Evolutionary conservation across 2,113 vertebrate genomes (phyloP).

Genomic region (Grantiella picta): DNA sequence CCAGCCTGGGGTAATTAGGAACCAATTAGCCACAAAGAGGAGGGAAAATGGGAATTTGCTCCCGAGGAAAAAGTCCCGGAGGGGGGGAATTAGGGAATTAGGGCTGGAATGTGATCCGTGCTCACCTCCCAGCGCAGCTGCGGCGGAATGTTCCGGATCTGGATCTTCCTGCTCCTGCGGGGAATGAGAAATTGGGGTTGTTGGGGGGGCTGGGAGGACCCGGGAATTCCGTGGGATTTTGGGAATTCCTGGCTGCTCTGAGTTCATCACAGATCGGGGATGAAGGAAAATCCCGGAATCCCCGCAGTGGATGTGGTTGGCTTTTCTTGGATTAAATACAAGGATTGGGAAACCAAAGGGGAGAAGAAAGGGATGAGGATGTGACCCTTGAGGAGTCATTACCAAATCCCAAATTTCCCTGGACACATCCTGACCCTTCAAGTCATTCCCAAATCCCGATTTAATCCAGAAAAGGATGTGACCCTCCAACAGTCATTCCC

Average conservation of each 20-base stretch:
- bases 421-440: no score
- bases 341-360: no score
- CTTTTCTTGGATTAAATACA: no score
- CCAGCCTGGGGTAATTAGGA: neutral
- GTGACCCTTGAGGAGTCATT: no score
- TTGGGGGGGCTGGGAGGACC: neutral
- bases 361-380: no score
- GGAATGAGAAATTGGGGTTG: neutral
- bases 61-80: no score
- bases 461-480: no score
- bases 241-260: neutral
- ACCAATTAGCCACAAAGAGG: neutral
- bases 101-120: neutral
- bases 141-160: slow-evolving; percentile 92
- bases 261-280: rapidly evolving
- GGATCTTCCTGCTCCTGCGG: slow-evolving; percentile 90
- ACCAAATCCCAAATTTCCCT: no score
- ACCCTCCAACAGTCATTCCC: no score
- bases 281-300: neutral
- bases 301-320: rapidly evolving
- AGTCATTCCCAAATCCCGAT: no score
- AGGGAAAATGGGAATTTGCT: neutral
- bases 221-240: rapidly evolving
- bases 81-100: neutral
- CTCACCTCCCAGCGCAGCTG: slow-evolving; percentile 95